Conservation (phyloP, 2,797 vertebrate species). For the Rhincodon typus region DNA sequence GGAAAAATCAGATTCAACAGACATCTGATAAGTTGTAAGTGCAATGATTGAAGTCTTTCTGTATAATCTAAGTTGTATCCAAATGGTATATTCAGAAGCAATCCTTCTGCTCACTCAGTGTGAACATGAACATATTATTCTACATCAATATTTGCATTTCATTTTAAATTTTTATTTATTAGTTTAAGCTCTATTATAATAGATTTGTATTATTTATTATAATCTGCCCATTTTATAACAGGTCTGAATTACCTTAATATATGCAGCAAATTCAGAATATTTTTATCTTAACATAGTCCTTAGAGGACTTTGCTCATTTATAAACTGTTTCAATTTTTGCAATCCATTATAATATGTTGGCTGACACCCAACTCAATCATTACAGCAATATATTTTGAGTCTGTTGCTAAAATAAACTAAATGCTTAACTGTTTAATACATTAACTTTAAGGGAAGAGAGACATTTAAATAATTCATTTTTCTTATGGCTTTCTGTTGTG, state of each 20-base stretch:
- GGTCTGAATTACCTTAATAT: background rate
- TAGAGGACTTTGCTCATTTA: background rate
- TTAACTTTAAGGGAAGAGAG: background rate
- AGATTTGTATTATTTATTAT: background rate
- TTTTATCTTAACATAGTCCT: background rate
- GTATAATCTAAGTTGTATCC: background rate
- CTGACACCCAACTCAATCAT: constrained; percentile 15
- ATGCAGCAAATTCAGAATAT: background rate
- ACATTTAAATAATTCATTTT: background rate
- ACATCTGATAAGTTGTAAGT: background rate
- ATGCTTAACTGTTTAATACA: background rate
- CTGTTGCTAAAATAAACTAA: background rate
- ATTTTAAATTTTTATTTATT: background rate
- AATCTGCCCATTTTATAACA: background rate
- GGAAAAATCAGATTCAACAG: background rate
- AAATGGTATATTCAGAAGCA: background rate
- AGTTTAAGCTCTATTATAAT: background rate
- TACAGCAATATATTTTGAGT: background rate
- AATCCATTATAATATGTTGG: background rate
- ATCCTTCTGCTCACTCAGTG: background rate
- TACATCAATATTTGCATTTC: background rate
- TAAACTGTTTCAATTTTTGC: background rate
- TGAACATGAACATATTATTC: background rate
- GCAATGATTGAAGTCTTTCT: constrained; percentile 8
- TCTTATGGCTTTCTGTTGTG: background rate